phyloP scores from a whole-genome alignment of 2,888 invertebrate genomes.

The Monopis laevigella region DNA sequence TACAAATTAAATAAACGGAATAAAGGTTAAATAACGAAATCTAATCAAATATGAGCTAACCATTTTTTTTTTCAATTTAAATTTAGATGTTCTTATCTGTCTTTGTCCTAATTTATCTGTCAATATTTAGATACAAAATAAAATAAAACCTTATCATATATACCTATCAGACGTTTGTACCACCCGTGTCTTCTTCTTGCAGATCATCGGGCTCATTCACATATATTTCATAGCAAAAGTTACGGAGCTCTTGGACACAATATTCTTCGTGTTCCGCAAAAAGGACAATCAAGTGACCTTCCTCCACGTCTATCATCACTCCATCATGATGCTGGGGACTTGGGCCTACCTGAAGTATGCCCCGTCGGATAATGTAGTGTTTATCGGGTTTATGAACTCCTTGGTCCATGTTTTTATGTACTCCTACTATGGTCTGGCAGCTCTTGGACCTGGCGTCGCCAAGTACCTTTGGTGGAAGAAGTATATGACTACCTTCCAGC shows the following conservation, averaged over 20 bases:
- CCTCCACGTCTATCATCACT: slow-evolving; percentile 90
- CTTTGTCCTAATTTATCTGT: too few species aligned
- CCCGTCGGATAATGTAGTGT: slow-evolving; percentile 77
- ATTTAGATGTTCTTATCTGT: too few species aligned
- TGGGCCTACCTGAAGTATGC: slow-evolving; percentile 80
- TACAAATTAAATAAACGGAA: background rate
- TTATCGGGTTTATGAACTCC: slow-evolving; percentile 77
- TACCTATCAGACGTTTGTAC: too few species aligned
- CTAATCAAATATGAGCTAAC: too few species aligned
- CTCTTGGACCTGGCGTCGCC: slow-evolving; percentile 76
- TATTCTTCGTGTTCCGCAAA: slow-evolving; percentile 90
- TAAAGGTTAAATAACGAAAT: background rate
- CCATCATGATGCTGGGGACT: slow-evolving; percentile 75
- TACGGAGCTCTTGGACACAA: slow-evolving; percentile 79
- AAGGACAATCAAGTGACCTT: slow-evolving; percentile 81
- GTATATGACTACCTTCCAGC: slow-evolving; percentile 81
- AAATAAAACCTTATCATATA: too few species aligned
- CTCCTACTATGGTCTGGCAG: slow-evolving; percentile 79
- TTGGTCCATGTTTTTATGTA: slow-evolving; percentile 87
- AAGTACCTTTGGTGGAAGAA: slow-evolving; percentile 88
- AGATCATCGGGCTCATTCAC: slow-evolving; percentile 62
- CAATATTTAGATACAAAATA: too few species aligned
- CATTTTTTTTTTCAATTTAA: too few species aligned
- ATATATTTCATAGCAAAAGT: slow-evolving; percentile 81
- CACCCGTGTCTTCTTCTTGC: too few species aligned